phyloP scores from a whole-genome alignment of 2,113 vertebrate species.

The Polypterus bichir region DNA sequence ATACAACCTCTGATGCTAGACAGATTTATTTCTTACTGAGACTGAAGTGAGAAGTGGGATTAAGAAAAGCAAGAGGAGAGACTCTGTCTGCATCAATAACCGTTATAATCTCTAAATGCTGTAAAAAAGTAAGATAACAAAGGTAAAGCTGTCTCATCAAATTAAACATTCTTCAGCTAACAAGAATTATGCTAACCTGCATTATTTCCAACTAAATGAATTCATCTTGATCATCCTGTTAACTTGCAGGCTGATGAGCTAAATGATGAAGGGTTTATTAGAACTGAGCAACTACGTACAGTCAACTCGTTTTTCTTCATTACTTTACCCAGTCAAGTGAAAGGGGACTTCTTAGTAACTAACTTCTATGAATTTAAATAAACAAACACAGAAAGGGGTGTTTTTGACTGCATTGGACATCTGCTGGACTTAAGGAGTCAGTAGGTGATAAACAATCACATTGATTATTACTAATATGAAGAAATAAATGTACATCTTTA shows the following conservation, averaged over 20 bases:
- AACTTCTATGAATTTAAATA: not conserved
- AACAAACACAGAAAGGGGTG: fast-evolving
- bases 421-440: fast-evolving
- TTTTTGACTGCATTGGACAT: not conserved
- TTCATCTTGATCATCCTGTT: conserved; percentile 20
- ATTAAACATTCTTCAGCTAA: no score
- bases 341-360: not conserved
- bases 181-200: not conserved
- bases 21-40: no score
- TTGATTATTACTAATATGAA: no score
- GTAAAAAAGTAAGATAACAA: no score
- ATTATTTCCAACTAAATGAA: conserved; percentile 11
- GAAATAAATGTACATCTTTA: no score
- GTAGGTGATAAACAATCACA: no score
- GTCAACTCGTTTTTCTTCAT: conserved; percentile 28
- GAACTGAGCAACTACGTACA: conserved; percentile 19
- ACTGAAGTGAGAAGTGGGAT: no score
- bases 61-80: no score
- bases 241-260: conserved; percentile 20
- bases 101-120: no score
- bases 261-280: conserved; percentile 31
- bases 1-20: no score
- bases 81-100: no score
- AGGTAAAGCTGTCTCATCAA: no score
- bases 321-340: conserved; percentile 2